These are phyloP conservation scores for Callimorpha dominula DNA, from an alignment of 2,888 invertebrate species.

Conservation along the genomic window DNA sequence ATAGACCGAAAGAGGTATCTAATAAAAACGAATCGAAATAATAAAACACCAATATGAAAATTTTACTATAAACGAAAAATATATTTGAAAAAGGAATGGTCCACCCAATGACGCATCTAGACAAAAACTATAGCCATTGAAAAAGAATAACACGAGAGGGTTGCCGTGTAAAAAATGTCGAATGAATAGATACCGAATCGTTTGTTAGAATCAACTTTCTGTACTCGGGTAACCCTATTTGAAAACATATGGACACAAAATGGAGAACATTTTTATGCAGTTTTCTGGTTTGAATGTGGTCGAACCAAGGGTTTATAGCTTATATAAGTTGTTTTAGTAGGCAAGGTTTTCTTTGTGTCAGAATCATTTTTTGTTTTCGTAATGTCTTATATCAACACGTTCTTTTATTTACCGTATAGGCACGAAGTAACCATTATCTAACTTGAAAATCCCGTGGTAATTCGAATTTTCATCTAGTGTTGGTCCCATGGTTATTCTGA, in stretches of 20 bases:
- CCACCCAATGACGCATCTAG: constrained; percentile 4
- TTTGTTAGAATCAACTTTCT: constrained; percentile 47
- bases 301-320: too few species aligned
- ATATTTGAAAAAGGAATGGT: background rate
- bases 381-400: too few species aligned
- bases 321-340: too few species aligned
- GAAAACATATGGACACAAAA: constrained; percentile 19
- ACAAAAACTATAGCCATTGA: constrained; percentile 7
- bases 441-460: too few species aligned
- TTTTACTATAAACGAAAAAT: constrained; percentile 1
- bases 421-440: too few species aligned
- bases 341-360: too few species aligned
- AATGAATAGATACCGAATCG: constrained; percentile 58
- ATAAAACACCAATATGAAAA: constrained; percentile 21
- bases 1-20: background rate
- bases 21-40: constrained; percentile 13
- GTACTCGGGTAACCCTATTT: constrained; percentile 30
- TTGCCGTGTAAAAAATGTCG: constrained; percentile 51
- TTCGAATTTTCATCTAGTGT: too few species aligned
- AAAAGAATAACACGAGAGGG: constrained; percentile 33
- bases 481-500: too few species aligned
- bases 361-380: too few species aligned
- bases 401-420: too few species aligned
- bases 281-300: background rate
- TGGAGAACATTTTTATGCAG: constrained; percentile 1